Conservation (phyloP, 2,113 vertebrate genomes). For the Podocnemis expansa region DNA sequence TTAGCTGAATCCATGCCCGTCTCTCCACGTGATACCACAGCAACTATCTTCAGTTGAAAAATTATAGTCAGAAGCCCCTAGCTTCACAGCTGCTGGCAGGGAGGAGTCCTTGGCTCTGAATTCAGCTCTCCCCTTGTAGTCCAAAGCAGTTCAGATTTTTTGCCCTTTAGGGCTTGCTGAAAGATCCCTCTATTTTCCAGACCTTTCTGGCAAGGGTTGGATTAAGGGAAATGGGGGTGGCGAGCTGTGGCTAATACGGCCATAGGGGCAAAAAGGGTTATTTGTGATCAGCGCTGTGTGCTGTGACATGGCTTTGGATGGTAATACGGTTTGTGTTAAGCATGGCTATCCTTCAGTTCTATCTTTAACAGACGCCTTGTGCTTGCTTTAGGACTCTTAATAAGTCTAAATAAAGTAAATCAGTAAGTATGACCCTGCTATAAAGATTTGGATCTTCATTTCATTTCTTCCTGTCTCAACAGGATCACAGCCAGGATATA, state of each 20-base stretch:
- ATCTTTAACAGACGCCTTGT: background rate
- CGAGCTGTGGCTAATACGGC: background rate
- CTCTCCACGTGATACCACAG: background rate
- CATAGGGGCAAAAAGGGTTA: background rate
- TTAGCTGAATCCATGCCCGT: background rate
- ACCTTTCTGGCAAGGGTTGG: background rate
- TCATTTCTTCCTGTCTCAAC: background rate
- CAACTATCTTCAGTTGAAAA: background rate
- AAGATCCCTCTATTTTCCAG: fast-evolving
- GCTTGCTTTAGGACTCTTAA: background rate
- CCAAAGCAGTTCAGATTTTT: background rate
- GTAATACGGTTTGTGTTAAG: fast-evolving
- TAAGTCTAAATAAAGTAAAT: background rate
- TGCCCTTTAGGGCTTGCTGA: background rate
- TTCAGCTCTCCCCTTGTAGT: background rate
- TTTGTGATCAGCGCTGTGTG: background rate
- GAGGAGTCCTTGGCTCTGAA: background rate
- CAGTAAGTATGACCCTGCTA: background rate
- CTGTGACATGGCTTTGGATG: background rate
- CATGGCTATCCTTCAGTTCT: background rate
- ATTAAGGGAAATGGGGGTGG: background rate
- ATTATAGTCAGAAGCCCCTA: fast-evolving
- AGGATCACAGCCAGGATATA: fast-evolving
- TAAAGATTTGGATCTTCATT: background rate
- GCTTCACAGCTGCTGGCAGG: background rate